Base-by-base conservation (phyloP, 1,140 invertebrate genomes). In the Monomorium pharaonis region DNA sequence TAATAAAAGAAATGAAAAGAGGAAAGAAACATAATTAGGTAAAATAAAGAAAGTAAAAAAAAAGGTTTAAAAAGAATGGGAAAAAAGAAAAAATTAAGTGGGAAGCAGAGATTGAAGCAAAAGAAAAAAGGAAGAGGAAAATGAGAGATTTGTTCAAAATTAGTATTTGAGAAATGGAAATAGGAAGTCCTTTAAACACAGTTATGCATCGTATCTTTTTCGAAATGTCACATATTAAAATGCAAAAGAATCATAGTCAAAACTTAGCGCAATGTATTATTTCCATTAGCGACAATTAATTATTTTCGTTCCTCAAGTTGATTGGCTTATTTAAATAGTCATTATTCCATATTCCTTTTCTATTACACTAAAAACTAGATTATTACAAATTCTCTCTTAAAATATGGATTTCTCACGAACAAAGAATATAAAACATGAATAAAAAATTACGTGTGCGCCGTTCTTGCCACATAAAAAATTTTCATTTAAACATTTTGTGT, bases 311-410 rank as follows among this genome's bases (percentile, higher is more conserved):
- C 80, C 62, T n/a, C 51, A 58, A 65, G 42, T 86, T 62, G 81
- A 72, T 76, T 87, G 87, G 86, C 85, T 85, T 86, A 86, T 89
- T 91, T 92, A 91, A 85, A 90, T 86, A 88, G 54, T 84, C 70
- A 86, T 89, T 89, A 85, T 86, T 89, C 49, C 33, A 88, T 88
- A 87, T 63, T 86, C 63, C 69, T 77, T 75, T 83, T 72, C 78
- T 86, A 92, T 92, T 92, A 92, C 90, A 92, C 83, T 92, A 92
- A 92, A 92, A 65, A 65, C 90, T 92, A 92, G 86, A 91, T 91
- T 92, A 92, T 91, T 56, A 67, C 91, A 91, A 92, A 67, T 67
- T 47, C 21, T 67, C 6, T 44, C 85, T 91, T 92, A 92, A 92
- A 84, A 44, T 89, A 87, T 86, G n/a, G n/a, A n/a, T n/a, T n/a